Base-by-base conservation (phyloP, 2,888 invertebrate species). In the Netelia fuscicornis region DNA sequence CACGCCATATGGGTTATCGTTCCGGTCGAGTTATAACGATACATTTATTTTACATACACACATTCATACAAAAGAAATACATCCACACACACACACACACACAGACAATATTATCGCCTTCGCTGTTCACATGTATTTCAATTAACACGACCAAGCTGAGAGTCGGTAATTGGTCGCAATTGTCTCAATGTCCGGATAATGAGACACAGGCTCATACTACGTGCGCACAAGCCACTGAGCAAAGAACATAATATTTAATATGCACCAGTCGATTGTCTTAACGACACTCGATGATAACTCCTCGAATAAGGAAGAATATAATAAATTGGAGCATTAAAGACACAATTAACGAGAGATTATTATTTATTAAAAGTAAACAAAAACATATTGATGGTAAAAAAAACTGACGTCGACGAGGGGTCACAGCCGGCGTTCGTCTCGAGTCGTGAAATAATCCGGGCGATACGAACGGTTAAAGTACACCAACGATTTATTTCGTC, bases 151-250 rank as follows among this genome's bases (percentile, higher is more conserved):
- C 48, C 42, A 79, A 74, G 30, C 30, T 62, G 56, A 54, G 70
- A 25, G 48, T 70, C 42, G 56, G 56, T 74, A 70, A 83, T 79
- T 83, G 75, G 64, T 68, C 68, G 62, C 78, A 83, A 83, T 83
- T 83, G 74, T 79, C 78, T 79, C 74, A 74, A 56, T 79, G 62
- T 75, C 54, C 20, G 54, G 78, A 75, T 74, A 83, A 81, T 9
- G 8, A 13, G 37, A 20, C 11, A 9, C 72, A 23, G 67, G 67
- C 17, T 11, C 48, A 11, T 3, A 25, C 60, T 42, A n/a, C 23
- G 37, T 10, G 23, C 23, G 42, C 25, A 3, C 11, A 54, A n/a
- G 37, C 6, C 25, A 13, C 3, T 20, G 5, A 5, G 30, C 30
- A 5, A 30, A 30, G 9, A 44, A 5, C 6, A 30, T 52, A 23